Conservation (phyloP, 2,113 vertebrate species). For the Anarrhichthys ocellatus region DNA sequence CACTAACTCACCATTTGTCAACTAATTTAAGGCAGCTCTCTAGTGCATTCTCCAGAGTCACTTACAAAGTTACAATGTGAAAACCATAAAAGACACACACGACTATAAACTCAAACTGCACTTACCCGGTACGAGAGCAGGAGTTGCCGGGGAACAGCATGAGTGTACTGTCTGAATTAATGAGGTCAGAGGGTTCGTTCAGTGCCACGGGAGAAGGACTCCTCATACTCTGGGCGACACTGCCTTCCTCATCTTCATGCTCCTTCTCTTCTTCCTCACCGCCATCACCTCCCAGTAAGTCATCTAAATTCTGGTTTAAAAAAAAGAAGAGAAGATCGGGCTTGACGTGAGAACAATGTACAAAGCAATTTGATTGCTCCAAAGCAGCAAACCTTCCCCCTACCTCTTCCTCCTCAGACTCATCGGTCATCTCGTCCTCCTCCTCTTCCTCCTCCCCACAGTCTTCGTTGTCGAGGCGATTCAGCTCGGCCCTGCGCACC, state of each 20-base stretch:
- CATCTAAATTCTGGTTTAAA: constrained; percentile 83
- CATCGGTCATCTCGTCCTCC: constrained; percentile 91
- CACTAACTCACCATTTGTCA: not conserved
- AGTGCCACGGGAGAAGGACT: constrained; percentile 74
- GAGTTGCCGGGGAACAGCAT: constrained; percentile 92
- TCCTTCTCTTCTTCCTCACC: constrained; percentile 78
- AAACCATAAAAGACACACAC: not conserved
- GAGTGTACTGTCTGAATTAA: constrained; percentile 88
- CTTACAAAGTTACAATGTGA: not conserved
- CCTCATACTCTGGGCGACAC: constrained; percentile 71
- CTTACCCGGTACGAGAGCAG: constrained; percentile 90
- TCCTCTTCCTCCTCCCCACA: constrained; percentile 89
- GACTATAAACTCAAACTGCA: not conserved
- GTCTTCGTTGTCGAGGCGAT: constrained; percentile 95
- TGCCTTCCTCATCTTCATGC: constrained; percentile 77
- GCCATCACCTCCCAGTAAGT: constrained; percentile 83
- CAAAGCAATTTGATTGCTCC: not conserved
- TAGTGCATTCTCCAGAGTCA: not conserved
- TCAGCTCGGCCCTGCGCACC: constrained; percentile 87
- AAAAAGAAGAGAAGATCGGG: not conserved
- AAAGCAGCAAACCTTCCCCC: not conserved
- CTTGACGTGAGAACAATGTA: not conserved
- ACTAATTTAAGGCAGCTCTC: not conserved
- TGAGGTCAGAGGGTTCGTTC: constrained; percentile 72
- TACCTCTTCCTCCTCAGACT: constrained; percentile 88